phyloP scores from a whole-genome alignment of 2,113 vertebrate species.

The Petroica traversi region DNA sequence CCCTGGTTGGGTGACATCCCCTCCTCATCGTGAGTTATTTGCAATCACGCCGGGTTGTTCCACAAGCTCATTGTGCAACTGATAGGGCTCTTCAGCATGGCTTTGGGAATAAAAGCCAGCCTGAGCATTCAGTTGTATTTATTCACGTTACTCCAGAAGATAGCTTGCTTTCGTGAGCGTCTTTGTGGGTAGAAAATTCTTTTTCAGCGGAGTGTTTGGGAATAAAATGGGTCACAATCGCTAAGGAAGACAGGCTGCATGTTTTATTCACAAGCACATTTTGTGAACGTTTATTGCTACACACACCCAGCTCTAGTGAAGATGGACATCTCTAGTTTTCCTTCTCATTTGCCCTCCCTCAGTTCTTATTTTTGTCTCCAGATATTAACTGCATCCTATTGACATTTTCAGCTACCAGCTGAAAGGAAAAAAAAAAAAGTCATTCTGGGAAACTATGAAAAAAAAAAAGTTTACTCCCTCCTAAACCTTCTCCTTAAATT shows the following conservation, averaged over 20 bases:
- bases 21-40: not conserved
- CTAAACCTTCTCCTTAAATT: constrained; percentile 26
- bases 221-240: constrained; percentile 58
- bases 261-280: constrained; percentile 61
- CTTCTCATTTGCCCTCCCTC: not conserved
- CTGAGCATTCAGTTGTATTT: not conserved
- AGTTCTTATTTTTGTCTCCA: not conserved
- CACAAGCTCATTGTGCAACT: not conserved
- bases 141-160: constrained; percentile 37
- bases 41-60: not conserved
- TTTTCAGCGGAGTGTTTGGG: not conserved
- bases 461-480: not conserved
- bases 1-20: not conserved
- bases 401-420: not conserved
- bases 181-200: not conserved
- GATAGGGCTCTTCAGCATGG: constrained; percentile 1
- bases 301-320: not conserved
- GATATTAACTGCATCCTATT: not conserved
- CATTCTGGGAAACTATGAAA: constrained; percentile 3
- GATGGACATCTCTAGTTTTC: constrained; percentile 33
- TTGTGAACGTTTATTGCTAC: constrained; percentile 53
- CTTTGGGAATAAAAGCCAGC: not conserved
- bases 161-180: not conserved
- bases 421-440: not conserved
- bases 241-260: constrained; percentile 45